Evolutionary conservation across 2,888 invertebrate species (phyloP).

Genomic region (Epistrophella euchroma): DNA sequence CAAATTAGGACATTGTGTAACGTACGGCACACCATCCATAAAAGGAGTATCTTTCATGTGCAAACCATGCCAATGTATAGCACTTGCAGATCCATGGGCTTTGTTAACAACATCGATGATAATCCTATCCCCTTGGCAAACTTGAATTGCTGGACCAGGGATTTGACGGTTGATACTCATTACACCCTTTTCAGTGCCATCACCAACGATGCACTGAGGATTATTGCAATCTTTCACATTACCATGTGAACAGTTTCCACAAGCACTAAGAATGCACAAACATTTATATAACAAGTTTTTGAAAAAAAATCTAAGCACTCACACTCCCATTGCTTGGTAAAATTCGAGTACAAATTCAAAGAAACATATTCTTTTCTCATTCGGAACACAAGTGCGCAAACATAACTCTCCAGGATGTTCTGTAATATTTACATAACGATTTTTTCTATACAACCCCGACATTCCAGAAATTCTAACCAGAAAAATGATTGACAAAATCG

Average conservation of each 20-base stretch:
- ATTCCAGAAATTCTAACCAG: not conserved
- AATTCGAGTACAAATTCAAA: constrained; percentile 83
- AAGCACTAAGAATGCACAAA: constrained; percentile 82
- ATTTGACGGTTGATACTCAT: constrained; percentile 84
- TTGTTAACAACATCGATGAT: constrained; percentile 92
- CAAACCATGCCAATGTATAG: constrained; percentile 82
- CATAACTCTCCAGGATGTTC: constrained; percentile 80
- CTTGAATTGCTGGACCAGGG: constrained; percentile 86
- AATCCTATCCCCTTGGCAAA: constrained; percentile 91
- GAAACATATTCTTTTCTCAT: constrained; percentile 81
- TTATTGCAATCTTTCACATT: constrained; percentile 82
- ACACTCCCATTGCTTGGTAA: constrained; percentile 83
- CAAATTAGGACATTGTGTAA: constrained; percentile 82
- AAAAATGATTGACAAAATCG: not conserved
- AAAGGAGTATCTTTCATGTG: constrained; percentile 80
- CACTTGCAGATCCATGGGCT: constrained; percentile 90
- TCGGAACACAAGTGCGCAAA: constrained; percentile 77
- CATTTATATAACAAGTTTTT: not conserved
- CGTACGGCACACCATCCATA: constrained; percentile 82
- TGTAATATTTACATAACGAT: constrained; percentile 66
- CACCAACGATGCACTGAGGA: constrained; percentile 84
- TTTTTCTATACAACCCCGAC: not conserved
- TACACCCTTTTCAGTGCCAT: constrained; percentile 84
- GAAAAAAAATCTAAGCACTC: constrained; percentile 75
- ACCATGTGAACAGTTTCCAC: constrained; percentile 83